phyloP scores from a whole-genome alignment of 2,113 vertebrate genomes.

The Daubentonia madagascariensis region DNA sequence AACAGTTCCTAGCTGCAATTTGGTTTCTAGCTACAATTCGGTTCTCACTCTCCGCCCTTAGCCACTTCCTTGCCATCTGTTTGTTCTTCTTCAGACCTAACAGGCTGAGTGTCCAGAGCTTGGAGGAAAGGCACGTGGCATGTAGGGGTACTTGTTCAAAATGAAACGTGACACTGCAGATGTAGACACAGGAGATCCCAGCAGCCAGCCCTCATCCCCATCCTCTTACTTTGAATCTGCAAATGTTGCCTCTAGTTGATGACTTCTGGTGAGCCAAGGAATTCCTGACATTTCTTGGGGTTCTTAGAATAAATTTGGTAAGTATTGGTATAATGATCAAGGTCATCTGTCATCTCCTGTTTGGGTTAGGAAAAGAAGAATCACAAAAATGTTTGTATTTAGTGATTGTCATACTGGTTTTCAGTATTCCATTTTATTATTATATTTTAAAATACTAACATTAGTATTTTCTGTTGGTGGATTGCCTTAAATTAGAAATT shows the following conservation, averaged over 20 bases:
- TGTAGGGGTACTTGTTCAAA: background rate
- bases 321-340: slow-evolving; percentile 53
- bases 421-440: background rate
- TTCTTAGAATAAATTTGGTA: slow-evolving; percentile 47
- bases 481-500: background rate
- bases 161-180: background rate
- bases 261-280: slow-evolving; percentile 38
- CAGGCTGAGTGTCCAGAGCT: too few species aligned
- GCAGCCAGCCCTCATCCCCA: background rate
- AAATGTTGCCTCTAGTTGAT: slow-evolving; percentile 66
- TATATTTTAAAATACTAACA: background rate
- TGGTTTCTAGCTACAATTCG: too few species aligned
- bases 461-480: background rate
- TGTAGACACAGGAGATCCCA: background rate
- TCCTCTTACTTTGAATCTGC: slow-evolving; percentile 60
- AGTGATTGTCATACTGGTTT: background rate
- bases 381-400: background rate
- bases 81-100: too few species aligned
- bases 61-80: too few species aligned
- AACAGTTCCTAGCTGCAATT: too few species aligned
- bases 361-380: background rate
- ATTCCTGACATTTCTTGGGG: background rate
- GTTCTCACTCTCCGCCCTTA: too few species aligned
- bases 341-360: slow-evolving; percentile 58
- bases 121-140: background rate